These are phyloP conservation scores for Mycogona germanica DNA, from an alignment of 2,888 invertebrate species.

Conservation along the genomic window DNA sequence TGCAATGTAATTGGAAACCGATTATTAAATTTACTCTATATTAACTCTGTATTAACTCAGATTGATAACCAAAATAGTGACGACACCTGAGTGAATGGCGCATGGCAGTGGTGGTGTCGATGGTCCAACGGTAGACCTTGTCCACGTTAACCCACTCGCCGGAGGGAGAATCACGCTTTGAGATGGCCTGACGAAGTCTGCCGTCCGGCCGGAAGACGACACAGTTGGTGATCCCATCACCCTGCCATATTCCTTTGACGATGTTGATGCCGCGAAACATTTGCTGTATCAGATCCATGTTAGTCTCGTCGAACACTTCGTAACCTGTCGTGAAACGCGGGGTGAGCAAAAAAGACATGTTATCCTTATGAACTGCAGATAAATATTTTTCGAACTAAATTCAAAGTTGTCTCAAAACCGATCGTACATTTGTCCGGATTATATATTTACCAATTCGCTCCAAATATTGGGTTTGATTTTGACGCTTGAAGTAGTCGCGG, in stretches of 20 bases:
- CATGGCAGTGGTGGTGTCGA: constrained; percentile 15
- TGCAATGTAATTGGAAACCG: too few species aligned
- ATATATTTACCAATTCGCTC: constrained; percentile 2
- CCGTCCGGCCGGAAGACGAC: constrained; percentile 10
- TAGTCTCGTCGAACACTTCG: constrained; percentile 9
- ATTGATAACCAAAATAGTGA: neutral
- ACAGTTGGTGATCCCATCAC: constrained; percentile 16
- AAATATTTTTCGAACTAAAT: neutral
- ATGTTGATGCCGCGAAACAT: constrained; percentile 12
- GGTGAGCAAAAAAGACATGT: too few species aligned
- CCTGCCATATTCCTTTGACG: constrained; percentile 14
- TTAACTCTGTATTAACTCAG: neutral
- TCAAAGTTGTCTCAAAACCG: neutral
- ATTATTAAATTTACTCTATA: neutral
- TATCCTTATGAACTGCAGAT: neutral
- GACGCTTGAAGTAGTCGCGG: constrained; percentile 7
- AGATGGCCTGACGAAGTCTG: constrained; percentile 10
- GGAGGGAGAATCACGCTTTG: constrained; percentile 12
- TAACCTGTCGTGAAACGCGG: too few species aligned
- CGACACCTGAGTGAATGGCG: constrained; percentile 12
- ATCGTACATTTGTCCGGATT: too few species aligned
- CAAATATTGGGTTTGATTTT: neutral
- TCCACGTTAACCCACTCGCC: constrained; percentile 14
- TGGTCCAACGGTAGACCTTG: constrained; percentile 16
- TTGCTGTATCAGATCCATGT: constrained; percentile 14